A percentile compares a stretch with the other conserved stretches of the same genome.
Conservation (phyloP, 1,140 invertebrate genomes). For the Oreohelix idahoensis region DNA sequence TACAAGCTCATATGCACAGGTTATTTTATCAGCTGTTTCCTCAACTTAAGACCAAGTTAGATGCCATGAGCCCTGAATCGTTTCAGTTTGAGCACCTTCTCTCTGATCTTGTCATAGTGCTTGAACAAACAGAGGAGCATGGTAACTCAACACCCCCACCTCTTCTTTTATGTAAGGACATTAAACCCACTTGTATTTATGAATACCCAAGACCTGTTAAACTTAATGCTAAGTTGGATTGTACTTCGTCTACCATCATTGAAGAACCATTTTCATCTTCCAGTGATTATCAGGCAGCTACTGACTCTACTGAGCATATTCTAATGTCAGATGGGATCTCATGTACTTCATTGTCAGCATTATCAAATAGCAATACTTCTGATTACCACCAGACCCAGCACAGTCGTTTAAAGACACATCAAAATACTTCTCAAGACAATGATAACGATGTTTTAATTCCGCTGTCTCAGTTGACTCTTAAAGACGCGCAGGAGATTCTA, state of each 20-base stretch:
- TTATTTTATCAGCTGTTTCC: conserved; percentile 46
- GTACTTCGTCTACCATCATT: not conserved
- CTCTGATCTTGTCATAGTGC: conserved; percentile 36
- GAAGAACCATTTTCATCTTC: not conserved
- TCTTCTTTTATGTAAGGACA: not conserved
- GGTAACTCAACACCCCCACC: not conserved
- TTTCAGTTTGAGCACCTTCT: conserved; percentile 28
- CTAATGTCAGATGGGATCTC: not conserved
- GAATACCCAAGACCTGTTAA: not conserved
- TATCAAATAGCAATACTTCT: not conserved
- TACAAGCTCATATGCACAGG: conserved; percentile 39
- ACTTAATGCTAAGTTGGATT: not conserved
- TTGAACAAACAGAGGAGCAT: conserved; percentile 32
- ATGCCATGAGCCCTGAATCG: conserved; percentile 41
- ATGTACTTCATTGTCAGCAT: not conserved
- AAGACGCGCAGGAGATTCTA: not conserved
- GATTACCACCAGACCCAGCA: not conserved
- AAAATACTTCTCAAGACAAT: not conserved
- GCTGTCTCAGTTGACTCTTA: conserved; percentile 26
- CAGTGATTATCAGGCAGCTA: conserved; percentile 19
- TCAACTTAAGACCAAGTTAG: conserved; percentile 33
- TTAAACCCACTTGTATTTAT: not conserved
- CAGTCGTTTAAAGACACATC: not conserved
- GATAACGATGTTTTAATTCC: conserved; percentile 10
- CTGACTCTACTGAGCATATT: not conserved